Percentiles rank a stretch among this genome's conserved stretches.
phyloP scores from a whole-genome alignment of 92 coral and sea anemone genomes.

The Phenganax stokvisi region DNA sequence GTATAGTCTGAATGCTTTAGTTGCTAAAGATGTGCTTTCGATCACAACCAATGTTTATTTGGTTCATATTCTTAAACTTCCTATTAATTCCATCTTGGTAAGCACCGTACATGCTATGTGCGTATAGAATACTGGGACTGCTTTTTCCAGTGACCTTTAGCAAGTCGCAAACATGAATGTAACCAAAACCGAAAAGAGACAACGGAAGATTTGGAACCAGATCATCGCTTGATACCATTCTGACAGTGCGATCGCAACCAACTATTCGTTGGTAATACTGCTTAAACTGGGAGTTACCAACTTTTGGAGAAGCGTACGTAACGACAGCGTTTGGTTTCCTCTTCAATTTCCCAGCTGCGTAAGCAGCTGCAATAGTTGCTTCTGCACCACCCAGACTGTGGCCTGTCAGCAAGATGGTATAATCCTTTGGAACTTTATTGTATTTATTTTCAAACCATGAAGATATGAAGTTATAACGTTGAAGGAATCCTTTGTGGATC shows the following conservation, averaged over 20 bases:
- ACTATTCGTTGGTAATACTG: slow-evolving; percentile 7
- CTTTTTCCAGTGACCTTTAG: slow-evolving; percentile 17
- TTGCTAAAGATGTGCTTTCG: neutral
- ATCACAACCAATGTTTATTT: slow-evolving; percentile 18
- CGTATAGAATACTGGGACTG: slow-evolving; percentile 5
- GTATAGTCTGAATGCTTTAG: too few species aligned
- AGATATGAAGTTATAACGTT: slow-evolving; percentile 17
- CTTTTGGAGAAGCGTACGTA: slow-evolving; percentile 23
- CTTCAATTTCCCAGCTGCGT: slow-evolving; percentile 21
- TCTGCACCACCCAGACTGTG: slow-evolving; percentile 38
- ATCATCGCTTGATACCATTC: slow-evolving; percentile 21
- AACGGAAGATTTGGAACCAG: slow-evolving; percentile 14
- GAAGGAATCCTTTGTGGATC: slow-evolving; percentile 23
- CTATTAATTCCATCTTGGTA: slow-evolving; percentile 9
- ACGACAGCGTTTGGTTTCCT: slow-evolving; percentile 26
- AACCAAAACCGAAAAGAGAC: slow-evolving; percentile 17
- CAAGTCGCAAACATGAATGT: slow-evolving; percentile 27
- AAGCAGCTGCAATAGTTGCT: slow-evolving; percentile 26
- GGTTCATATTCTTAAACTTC: slow-evolving; percentile 3
- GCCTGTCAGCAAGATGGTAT: slow-evolving; percentile 27
- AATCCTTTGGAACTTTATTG: slow-evolving; percentile 4
- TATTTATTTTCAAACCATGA: slow-evolving; percentile 33
- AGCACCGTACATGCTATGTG: slow-evolving; percentile 16
- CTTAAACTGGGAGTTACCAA: slow-evolving; percentile 9
- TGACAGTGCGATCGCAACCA: slow-evolving; percentile 33